Evolutionary conservation across 2,888 invertebrate genomes (phyloP), one percentile per base, ranked within the genome.

Genomic region (Polymixis lichenea): DNA sequence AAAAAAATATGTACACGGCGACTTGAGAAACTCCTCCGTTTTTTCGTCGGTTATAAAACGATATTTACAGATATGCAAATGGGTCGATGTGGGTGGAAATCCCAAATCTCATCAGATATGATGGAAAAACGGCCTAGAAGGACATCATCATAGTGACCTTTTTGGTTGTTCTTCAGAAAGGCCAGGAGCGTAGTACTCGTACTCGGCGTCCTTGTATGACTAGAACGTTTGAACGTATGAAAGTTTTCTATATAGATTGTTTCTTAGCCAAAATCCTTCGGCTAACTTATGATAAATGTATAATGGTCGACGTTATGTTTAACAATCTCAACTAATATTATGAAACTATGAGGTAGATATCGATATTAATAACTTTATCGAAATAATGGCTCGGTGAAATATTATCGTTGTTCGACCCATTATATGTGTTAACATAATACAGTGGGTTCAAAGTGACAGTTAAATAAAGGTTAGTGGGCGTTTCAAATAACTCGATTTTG

Each of bases 401-500:
- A 55, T 56, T 25, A 46, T 19, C 32, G 15, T 55, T 66, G 53
- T 61, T 53, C 13, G 22, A 38, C 28, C 28, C 15, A 28, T 71
- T n/a, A 53, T 19, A n/a, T 11, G 17, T 28, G 49, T 56, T 67
- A 65, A 56, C 53, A 51, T 62, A 46, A n/a, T 53, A 66, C n/a
- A 61, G 9, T 64, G 53, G 61, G 38, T 68, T 77, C 64, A 60
- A 77, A 80, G 65, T 32, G 28, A 38, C 46, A 70, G 66, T 78
- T 67, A 73, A 68, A 61, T 66, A 51, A 56, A 55, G 73, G 53
- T 68, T 71, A 25, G 19, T 71, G 25, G 66, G 53, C 55, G 58
- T 61, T 70, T 53, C 66, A 60, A 71, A 71, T 82, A 62, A 71
- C 49, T 72, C 53, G 17, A 68, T 67, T 46, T 67, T 25, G 22